A percentile compares a stretch with the other conserved stretches of the same genome.
phyloP scores from a whole-genome alignment of 2,888 invertebrate genomes.

The Nemapogon koenigi region DNA sequence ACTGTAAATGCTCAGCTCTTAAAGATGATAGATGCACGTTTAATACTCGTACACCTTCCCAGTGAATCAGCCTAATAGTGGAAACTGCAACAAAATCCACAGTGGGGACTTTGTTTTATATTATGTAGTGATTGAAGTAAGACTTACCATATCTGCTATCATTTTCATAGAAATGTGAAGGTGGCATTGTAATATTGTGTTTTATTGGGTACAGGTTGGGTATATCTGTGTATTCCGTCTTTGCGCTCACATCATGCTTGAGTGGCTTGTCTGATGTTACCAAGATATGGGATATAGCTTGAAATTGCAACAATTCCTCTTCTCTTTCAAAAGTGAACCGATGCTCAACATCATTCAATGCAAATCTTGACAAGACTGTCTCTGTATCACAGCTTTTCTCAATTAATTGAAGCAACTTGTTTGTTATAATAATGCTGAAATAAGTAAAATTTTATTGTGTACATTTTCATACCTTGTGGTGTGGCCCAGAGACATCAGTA shows the following conservation, averaged over 20 bases:
- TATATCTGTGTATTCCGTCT: conserved; percentile 58
- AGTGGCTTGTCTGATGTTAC: conserved; percentile 70
- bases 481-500: too few species aligned
- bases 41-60: too few species aligned
- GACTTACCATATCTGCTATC: conserved; percentile 76
- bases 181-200: conserved; percentile 70
- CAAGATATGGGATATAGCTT: conserved; percentile 69
- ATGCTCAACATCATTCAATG: conserved; percentile 66
- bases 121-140: too few species aligned
- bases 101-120: too few species aligned
- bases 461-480: too few species aligned
- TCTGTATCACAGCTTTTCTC: conserved; percentile 67
- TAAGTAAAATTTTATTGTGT: too few species aligned
- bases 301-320: conserved; percentile 68
- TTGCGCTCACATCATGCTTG: conserved; percentile 47
- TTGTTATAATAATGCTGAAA: conserved; percentile 70
- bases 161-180: conserved; percentile 69
- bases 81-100: too few species aligned
- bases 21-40: too few species aligned
- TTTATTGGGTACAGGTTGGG: conserved; percentile 80
- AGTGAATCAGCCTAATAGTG: too few species aligned
- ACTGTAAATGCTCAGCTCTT: too few species aligned
- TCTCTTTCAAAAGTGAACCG: conserved; percentile 67
- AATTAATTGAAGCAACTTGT: conserved; percentile 71
- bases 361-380: conserved; percentile 58